Base-by-base conservation (phyloP, 2,797 vertebrate species). In the Philypnodon macrostomus region DNA sequence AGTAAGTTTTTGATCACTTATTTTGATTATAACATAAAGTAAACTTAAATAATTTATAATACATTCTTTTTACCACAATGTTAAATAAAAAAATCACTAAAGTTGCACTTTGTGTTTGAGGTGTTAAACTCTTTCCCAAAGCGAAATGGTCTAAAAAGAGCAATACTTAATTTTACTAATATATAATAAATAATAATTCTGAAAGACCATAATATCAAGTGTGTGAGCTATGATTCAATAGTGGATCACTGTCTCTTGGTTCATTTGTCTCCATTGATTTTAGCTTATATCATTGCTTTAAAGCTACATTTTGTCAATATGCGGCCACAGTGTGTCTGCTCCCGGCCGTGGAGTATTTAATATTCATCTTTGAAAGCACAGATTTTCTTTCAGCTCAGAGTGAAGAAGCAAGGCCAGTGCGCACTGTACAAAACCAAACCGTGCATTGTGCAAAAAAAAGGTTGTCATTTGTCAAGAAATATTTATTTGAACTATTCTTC, bases 251-350 rank as follows among this genome's bases (percentile, higher is more conserved):
- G 58, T 68, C 48, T 60, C 76, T 69, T 45, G 53, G 75, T 76
- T 85, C 73, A 83, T 87, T 83, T 86, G 73, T 81, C 70, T 54
- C 1, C 84, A 87, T 87, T 63, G 82, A 87, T 87, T 83, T 77
- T 70, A 65, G 58, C 69, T 79, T 73, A 70, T 80, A 84, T 73
- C 80, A 82, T 85, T 80, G 57, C 44, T 77, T 80, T 85, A 62
- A 75, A 53, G 70, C 53, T 57, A 69, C 70, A 8, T 63, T 63
- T 67, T 81, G 70, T 85, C 77, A 84, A 77, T 74, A 85, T 53
- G 40, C 62, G 63, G 52, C 53, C 84, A 66, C 56, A 46, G 32
- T 58, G 53, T 75, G 70, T 18, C 30, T 39, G 50, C 64, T 73
- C 36, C 63, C 52, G 63, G 60, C 50, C 33, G 70, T 42, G 11